Base-by-base conservation (phyloP, 2,888 invertebrate species). In the Cataglyphis albicans region DNA sequence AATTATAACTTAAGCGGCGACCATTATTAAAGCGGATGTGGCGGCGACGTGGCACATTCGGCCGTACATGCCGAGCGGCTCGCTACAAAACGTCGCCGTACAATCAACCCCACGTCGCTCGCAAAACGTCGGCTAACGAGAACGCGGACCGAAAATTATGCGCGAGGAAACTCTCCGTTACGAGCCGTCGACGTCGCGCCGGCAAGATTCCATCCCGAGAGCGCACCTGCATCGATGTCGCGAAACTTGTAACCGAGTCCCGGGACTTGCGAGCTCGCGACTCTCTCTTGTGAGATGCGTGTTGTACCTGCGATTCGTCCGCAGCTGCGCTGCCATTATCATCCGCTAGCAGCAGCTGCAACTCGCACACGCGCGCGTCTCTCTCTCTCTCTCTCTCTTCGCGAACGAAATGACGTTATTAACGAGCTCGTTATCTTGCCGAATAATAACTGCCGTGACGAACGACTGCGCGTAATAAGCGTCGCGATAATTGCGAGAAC, bases 131-230 rank as follows among this genome's bases (percentile, higher is more conserved):
- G 44, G 25, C 83, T 88, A 86, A 88, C 88, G 88, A 88, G 88
- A 80, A 86, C 81, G 80, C 82, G 87, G 84, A 82, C 83, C 7
- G 72, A n/a, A 86, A 87, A 86, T 87, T 88, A 68, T 64, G 61
- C 35, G 70, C 80, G 52, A 29, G 74, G 41, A 32, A 73, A 48
- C 63, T 61, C 15, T 41, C 61, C 57, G 38, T 52, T 68, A 44
- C 41, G 57, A 12, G 12, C 57, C 12, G 25, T 25, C 1, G 25
- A 25, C 1, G 1, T 25, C 25, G 25, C 25, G 12, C 63, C 21
- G 57, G 12, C 55, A 64, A 81, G 73, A 81, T 74, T 52, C 41
- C 74, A 15, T 6, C 48, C 6, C 38, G 48, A 61, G 38, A 61
- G n/a, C 61, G 48, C n/a, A 12, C 63, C 63, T 63, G 73, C 55